Evolutionary conservation across 2,888 invertebrate genomes (phyloP), one percentile per base, ranked within the genome.

Genomic region (Oligia strigilis): DNA sequence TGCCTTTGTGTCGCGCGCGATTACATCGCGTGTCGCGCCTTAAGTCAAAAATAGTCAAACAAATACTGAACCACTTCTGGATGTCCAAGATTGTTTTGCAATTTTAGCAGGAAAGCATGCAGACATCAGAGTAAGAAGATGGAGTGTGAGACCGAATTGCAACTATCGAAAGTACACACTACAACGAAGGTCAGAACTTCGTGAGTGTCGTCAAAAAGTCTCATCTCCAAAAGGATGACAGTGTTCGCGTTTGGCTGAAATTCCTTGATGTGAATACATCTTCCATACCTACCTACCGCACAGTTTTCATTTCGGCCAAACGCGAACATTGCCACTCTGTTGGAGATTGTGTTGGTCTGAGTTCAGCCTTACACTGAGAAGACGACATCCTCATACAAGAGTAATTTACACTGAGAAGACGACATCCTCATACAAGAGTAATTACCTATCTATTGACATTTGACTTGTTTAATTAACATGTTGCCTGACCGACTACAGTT

Each of bases 391-490:
- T 14, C 23, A 36, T 14, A 36, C 55, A 65, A 65, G 23, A 60
- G 65, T 58, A 58, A 49, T 58, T 29, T 29, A 29, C 29, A 23
- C 46, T 46, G 9, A 11, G 9, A 9, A 9, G 19, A 55, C 17
- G 43, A n/a, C 9, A 23, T 29, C 19, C 36, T 14, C 23, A 36
- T 14, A 36, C 55, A 65, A 65, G 23, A 66, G 65, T 58, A 58
- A 49, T 58, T 29, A 29, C 29, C 29, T 66, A 66, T 43, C 58
- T 72, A 72, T 72, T 72, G 81, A 75, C 62, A 81, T 81, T 81
- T 81, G 46, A 46, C 67, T 40, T 40, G 40, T 40, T 40, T 40
- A 40, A 74, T 81, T 69, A 62, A 49, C 46, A 74, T n/a, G 17
- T 43, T 74, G 62, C 60, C 60, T n/a, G 62, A 55, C 67, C 60